Percentiles rank a stretch among this genome's conserved stretches.
phyloP scores from a whole-genome alignment of 2,797 vertebrate species.

The Lithobates pipiens region DNA sequence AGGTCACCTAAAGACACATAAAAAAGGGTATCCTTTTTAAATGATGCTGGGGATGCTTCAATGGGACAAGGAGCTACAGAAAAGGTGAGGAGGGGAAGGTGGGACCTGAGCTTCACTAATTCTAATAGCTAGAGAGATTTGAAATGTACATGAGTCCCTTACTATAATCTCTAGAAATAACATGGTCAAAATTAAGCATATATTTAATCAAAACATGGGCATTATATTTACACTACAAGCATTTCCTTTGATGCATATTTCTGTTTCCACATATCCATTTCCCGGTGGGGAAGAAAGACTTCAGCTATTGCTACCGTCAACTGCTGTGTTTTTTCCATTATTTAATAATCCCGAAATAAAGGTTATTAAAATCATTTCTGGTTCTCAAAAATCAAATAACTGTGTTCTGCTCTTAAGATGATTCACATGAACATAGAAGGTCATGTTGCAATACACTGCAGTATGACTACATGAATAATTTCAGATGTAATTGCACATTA shows the following conservation, averaged over 20 bases:
- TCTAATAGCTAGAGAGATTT: too few species aligned
- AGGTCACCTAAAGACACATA: too few species aligned
- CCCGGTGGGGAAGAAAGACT: conserved; percentile 29
- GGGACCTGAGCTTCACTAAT: too few species aligned
- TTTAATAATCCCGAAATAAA: conserved; percentile 57
- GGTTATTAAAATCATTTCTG: conserved; percentile 59
- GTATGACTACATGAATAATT: conserved; percentile 61
- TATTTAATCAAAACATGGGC: conserved; percentile 44
- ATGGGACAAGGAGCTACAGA: too few species aligned
- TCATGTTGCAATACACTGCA: conserved; percentile 58
- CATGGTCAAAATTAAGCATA: conserved; percentile 31
- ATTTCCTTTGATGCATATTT: conserved; percentile 28
- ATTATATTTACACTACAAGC: conserved; percentile 16
- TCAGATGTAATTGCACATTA: conserved; percentile 60
- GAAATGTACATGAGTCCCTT: neutral
- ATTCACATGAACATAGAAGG: conserved; percentile 50
- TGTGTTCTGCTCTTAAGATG: conserved; percentile 53
- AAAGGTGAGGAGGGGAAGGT: too few species aligned
- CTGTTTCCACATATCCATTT: conserved; percentile 43
- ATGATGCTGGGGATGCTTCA: too few species aligned
- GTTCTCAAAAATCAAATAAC: conserved; percentile 55
- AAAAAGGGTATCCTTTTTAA: too few species aligned
- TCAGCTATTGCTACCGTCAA: conserved; percentile 36
- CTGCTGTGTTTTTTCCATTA: conserved; percentile 53
- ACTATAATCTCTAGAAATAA: neutral